Conservation (phyloP, 2,797 vertebrate species). For the Loriculus beryllinus region DNA sequence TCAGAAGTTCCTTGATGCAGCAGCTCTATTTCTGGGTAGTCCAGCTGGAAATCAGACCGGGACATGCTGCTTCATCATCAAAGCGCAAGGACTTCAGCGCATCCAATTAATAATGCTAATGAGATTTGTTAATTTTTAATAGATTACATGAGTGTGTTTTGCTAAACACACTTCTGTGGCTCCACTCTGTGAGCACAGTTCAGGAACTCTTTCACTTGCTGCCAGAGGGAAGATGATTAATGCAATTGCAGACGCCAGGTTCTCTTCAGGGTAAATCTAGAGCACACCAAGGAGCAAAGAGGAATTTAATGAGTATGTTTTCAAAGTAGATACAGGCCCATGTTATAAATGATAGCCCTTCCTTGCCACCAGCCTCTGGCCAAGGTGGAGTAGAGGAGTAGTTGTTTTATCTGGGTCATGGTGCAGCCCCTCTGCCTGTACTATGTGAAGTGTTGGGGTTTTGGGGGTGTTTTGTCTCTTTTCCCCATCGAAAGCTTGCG, state of each 20-base stretch:
- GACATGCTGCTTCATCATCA: neutral
- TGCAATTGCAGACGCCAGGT: conserved; percentile 1
- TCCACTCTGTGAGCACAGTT: fast-evolving
- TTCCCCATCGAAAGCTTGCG: neutral
- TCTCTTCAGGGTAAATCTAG: conserved; percentile 10
- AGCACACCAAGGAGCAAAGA: neutral
- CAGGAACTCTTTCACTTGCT: conserved; percentile 26
- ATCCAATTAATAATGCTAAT: conserved; percentile 50
- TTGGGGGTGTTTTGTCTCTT: neutral
- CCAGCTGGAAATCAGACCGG: neutral
- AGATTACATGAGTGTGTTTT: neutral
- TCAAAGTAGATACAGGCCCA: neutral
- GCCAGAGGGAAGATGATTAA: conserved; percentile 27
- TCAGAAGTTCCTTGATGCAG: neutral
- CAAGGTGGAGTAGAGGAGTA: neutral
- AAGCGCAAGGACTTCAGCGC: neutral
- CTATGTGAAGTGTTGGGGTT: neutral
- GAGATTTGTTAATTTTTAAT: conserved; percentile 53
- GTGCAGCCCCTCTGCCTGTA: neutral
- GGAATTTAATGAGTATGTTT: neutral
- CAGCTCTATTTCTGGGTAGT: neutral
- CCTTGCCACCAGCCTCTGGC: neutral
- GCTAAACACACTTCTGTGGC: neutral
- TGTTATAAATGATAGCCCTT: neutral
- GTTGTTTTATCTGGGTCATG: neutral